Evolutionary conservation across 2,113 vertebrate genomes (phyloP).

Genomic region (Emydura subglobosa): DNA sequence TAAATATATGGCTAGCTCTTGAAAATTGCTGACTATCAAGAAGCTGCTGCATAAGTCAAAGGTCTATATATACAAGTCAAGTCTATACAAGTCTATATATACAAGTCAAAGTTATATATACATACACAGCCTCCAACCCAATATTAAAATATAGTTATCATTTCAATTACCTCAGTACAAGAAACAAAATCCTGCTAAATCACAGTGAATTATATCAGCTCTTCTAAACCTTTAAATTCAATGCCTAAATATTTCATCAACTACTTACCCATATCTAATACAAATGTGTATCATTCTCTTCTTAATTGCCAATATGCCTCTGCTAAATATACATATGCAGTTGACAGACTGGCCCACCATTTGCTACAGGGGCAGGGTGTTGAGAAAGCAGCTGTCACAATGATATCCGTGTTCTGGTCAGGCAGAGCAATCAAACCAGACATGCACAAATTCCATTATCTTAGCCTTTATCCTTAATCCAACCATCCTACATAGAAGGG

Average conservation of each 20-base stretch:
- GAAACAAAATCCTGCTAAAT: conserved; percentile 29
- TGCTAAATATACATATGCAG: conserved; percentile 43
- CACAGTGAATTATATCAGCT: not conserved
- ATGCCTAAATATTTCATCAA: conserved; percentile 63
- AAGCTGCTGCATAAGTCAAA: conserved; percentile 24
- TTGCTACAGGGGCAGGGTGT: conserved; percentile 52
- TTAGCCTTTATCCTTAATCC: conserved; percentile 73
- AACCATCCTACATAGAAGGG: conserved; percentile 57
- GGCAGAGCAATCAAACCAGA: conserved; percentile 50
- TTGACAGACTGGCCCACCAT: conserved; percentile 62
- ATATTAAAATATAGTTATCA: not conserved
- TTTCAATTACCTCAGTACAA: conserved; percentile 6
- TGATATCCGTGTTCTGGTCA: conserved; percentile 66
- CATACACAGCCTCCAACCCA: not conserved
- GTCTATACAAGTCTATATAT: too few species aligned
- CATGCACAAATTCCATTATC: conserved; percentile 76
- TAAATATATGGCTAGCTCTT: not conserved
- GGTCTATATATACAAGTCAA: not conserved
- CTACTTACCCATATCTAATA: conserved; percentile 29
- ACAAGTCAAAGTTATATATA: not conserved
- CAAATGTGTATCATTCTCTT: conserved; percentile 63
- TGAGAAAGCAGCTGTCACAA: conserved; percentile 71
- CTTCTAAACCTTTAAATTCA: conserved; percentile 11
- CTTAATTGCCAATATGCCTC: conserved; percentile 74
- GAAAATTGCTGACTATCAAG: not conserved